Conservation (phyloP, 2,888 invertebrate species). For the Tetramorium bicarinatum region DNA sequence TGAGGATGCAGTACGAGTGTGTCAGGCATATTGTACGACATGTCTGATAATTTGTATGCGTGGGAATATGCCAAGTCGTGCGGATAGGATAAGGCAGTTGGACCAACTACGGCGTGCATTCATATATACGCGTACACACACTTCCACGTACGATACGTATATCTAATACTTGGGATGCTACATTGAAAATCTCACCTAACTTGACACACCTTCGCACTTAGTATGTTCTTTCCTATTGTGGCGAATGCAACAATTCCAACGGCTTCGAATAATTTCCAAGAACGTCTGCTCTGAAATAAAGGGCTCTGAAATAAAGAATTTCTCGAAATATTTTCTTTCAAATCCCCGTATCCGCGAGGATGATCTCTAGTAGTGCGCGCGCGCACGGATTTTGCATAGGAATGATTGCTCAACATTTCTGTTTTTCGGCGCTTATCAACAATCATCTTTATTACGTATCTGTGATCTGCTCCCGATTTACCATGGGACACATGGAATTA, state of each 20-base stretch:
- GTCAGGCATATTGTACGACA: conserved; percentile 7
- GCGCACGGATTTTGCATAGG: conserved; percentile 34
- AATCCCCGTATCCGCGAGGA: neutral
- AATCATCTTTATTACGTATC: conserved; percentile 67
- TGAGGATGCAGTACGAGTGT: neutral
- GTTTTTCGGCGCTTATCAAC: conserved; percentile 64
- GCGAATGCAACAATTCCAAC: conserved; percentile 6
- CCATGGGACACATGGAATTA: conserved; percentile 62
- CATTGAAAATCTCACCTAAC: conserved; percentile 53
- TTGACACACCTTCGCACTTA: conserved; percentile 9
- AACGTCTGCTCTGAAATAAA: too few relatives aligned
- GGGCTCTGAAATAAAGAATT: conserved; percentile 2
- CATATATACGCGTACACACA: too few relatives aligned
- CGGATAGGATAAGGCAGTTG: conserved; percentile 17
- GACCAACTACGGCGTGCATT: conserved; percentile 3
- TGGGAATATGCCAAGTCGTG: conserved; percentile 23
- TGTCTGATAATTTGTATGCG: conserved; percentile 47
- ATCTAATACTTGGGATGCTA: neutral
- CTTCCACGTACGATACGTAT: too few relatives aligned
- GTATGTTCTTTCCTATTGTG: neutral
- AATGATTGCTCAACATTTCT: conserved; percentile 61
- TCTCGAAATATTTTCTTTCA: neutral
- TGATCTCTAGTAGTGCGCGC: neutral
- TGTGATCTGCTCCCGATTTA: conserved; percentile 26
- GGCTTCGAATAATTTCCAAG: conserved; percentile 56